Evolutionary conservation across 2,797 vertebrate genomes (phyloP).

Genomic region (Diceros bicornis): DNA sequence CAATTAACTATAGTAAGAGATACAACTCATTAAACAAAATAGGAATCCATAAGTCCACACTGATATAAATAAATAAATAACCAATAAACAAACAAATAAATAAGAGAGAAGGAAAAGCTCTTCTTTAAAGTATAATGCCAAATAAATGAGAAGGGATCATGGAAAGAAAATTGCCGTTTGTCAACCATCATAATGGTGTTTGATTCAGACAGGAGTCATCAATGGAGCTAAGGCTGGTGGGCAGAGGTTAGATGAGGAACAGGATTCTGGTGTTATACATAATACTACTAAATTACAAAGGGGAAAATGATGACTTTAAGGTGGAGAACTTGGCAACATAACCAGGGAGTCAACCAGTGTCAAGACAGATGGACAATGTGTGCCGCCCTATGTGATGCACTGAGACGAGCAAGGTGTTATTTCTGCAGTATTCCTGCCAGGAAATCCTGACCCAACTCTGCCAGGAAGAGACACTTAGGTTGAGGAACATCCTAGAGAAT

Average conservation of each 20-base stretch:
- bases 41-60: background rate
- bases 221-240: background rate
- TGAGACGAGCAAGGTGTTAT: background rate
- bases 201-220: background rate
- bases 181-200: background rate
- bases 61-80: background rate
- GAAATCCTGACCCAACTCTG: background rate
- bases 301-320: background rate
- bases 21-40: background rate
- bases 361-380: fast-evolving
- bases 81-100: background rate
- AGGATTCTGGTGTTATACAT: background rate
- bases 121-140: constrained; percentile 2
- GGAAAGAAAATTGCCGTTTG: background rate
- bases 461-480: background rate
- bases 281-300: background rate
- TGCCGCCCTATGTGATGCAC: fast-evolving
- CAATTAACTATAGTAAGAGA: constrained; percentile 7
- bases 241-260: background rate
- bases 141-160: background rate
- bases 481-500: background rate
- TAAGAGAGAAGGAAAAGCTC: background rate
- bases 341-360: background rate
- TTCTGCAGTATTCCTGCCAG: background rate
- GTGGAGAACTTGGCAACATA: background rate